Conservation (phyloP, 2,888 invertebrate genomes). For the Neelides folsomi region DNA sequence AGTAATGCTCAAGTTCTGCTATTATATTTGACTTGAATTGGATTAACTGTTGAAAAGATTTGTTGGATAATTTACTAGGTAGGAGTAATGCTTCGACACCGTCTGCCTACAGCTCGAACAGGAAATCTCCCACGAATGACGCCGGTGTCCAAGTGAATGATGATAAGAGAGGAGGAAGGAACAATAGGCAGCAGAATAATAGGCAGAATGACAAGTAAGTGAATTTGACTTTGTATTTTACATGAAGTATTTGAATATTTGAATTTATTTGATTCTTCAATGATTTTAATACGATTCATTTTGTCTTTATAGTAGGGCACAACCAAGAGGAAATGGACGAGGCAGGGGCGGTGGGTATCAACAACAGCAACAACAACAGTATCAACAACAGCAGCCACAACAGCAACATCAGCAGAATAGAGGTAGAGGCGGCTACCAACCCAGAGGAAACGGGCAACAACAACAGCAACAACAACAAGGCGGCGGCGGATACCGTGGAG, state of each 20-base stretch:
- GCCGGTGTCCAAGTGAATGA: slow-evolving; percentile 57
- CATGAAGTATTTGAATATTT: too few species aligned
- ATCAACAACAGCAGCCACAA: slow-evolving; percentile 17
- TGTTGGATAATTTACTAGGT: slow-evolving; percentile 51
- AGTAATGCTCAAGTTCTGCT: too few species aligned
- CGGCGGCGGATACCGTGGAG: slow-evolving; percentile 16
- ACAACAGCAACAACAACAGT: slow-evolving; percentile 21
- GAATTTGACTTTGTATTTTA: too few species aligned
- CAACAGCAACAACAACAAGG: too few species aligned
- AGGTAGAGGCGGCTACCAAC: slow-evolving; percentile 20
- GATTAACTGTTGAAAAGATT: slow-evolving; percentile 48
- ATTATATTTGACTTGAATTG: background rate
- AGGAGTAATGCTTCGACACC: slow-evolving; percentile 69
- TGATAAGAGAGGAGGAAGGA: slow-evolving; percentile 13
- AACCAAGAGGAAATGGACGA: background rate
- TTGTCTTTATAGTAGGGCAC: too few species aligned
- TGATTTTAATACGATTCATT: too few species aligned
- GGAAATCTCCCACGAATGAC: slow-evolving; percentile 75
- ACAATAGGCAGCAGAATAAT: slow-evolving; percentile 12
- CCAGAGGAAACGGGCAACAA: slow-evolving; percentile 17
- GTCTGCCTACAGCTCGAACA: slow-evolving; percentile 9
- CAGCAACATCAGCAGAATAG: slow-evolving; percentile 6
- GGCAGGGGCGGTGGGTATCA: background rate
- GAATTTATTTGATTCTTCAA: too few species aligned
- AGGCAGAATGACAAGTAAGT: slow-evolving; percentile 10